Base-by-base conservation (phyloP, 2,888 invertebrate genomes). In the Sminthurinus aureus region DNA sequence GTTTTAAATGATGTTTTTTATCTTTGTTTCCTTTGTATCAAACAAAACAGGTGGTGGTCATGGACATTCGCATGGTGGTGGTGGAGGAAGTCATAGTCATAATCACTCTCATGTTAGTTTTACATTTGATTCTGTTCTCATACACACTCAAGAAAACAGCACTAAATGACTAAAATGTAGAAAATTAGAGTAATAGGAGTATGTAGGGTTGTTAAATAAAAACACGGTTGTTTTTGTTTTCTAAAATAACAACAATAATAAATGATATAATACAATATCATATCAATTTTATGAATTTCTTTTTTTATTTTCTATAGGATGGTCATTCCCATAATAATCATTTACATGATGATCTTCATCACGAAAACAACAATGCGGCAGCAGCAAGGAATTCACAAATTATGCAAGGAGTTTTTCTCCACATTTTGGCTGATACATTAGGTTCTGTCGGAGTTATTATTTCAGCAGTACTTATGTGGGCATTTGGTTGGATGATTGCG, bases 401-500 rank as follows among this genome's bases (percentile, higher is more conserved):
- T 89, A 96, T 98, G 95, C 95, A 97, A 89, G 98, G 98, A 20
- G 98, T 99, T 0, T 98, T 98, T 91, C 92, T 99, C 6, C 98
- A 99, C 90, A 98, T 99, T 85, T 90, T 99, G 79, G 98, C 98
- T 0, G 98, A 99, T 90, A 98, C 98, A 0, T 91, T 99, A 13
- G 98, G 98, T 0, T 98, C 98, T 83, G 98, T 98, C 12, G 98
- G 98, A 13, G 98, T 99, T 0, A 99, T 99, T 52, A 93, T 99
- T 89, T 98, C 98, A 0, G 96, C 98, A 0, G 93, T 96, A 75
- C 91, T 99, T 11, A 98, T 99, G 95, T 94, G 96, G 90, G 93
- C 94, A 91, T 99, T 98, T 91, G 98, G 98, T 74, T 98, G 98
- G 98, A 97, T 98, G 96, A 95, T 98, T 89, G 98, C 98, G 9